Conservation (phyloP, 1,140 invertebrate genomes). For the Hypothenemus hampei region DNA sequence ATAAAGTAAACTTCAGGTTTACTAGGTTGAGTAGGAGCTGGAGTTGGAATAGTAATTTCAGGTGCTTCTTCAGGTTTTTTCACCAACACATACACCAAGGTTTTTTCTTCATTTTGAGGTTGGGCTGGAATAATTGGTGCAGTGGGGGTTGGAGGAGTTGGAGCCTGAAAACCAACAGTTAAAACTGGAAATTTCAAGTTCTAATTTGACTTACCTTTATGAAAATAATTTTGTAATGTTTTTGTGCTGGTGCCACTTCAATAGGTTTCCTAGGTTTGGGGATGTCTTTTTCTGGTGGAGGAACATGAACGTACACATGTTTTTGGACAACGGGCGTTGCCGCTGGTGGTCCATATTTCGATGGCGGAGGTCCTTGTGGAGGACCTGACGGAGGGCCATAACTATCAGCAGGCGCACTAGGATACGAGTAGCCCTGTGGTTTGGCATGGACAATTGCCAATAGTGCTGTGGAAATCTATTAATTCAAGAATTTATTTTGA, state of each 20-base stretch:
- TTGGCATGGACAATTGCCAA: slow-evolving; percentile 27
- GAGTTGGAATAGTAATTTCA: slow-evolving; percentile 70
- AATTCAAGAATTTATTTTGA: slow-evolving; percentile 2
- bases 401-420: slow-evolving; percentile 22
- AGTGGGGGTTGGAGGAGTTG: slow-evolving; percentile 72
- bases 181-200: too few species aligned
- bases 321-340: slow-evolving; percentile 56
- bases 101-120: slow-evolving; percentile 81
- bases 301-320: slow-evolving; percentile 69
- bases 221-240: slow-evolving; percentile 86
- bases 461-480: slow-evolving; percentile 29
- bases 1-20: slow-evolving; percentile 87
- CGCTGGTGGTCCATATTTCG: slow-evolving; percentile 41
- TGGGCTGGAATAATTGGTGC: slow-evolving; percentile 70
- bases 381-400: slow-evolving; percentile 24
- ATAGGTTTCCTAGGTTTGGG: slow-evolving; percentile 53
- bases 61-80: slow-evolving; percentile 81
- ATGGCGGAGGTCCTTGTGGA: slow-evolving; percentile 9
- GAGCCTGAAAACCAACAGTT: slow-evolving; percentile 52
- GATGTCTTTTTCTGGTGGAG: slow-evolving; percentile 68
- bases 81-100: slow-evolving; percentile 79
- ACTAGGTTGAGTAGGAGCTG: slow-evolving; percentile 72
- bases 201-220: slow-evolving; percentile 58
- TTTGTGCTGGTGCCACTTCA: slow-evolving; percentile 59
- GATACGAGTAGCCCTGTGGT: slow-evolving; percentile 33